Evolutionary conservation across 1,140 invertebrate genomes (phyloP).

Genomic region (Orius laevigatus): DNA sequence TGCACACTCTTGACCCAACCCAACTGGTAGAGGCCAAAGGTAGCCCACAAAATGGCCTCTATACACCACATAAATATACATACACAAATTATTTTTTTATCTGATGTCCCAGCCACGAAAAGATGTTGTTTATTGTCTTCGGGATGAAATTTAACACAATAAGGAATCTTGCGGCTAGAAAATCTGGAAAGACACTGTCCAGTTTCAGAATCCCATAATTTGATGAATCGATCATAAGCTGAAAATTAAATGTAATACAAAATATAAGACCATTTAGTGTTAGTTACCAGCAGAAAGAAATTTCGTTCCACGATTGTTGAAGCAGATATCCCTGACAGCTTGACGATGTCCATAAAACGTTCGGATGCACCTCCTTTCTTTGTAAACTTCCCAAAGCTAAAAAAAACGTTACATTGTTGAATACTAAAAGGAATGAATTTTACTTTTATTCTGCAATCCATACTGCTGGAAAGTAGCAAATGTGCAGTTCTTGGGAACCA

Average conservation of each 20-base stretch:
- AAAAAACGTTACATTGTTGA: slow-evolving; percentile 20
- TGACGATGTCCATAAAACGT: slow-evolving; percentile 95
- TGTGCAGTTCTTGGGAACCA: slow-evolving; percentile 94
- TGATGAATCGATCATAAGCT: slow-evolving; percentile 81
- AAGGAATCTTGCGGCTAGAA: slow-evolving; percentile 87
- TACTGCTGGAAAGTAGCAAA: slow-evolving; percentile 83
- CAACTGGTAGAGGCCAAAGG: background rate
- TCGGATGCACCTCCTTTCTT: slow-evolving; percentile 79
- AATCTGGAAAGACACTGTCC: slow-evolving; percentile 83
- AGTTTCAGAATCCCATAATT: slow-evolving; percentile 98
- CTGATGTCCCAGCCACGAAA: slow-evolving; percentile 95
- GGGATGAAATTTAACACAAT: slow-evolving; percentile 96
- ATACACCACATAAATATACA: too few species aligned
- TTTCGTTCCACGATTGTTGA: slow-evolving; percentile 84
- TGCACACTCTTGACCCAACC: too few species aligned
- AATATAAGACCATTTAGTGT: background rate
- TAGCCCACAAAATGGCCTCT: too few species aligned
- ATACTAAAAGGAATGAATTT: slow-evolving; percentile 19
- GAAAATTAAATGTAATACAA: slow-evolving; percentile 19
- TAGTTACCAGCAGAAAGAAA: slow-evolving; percentile 75
- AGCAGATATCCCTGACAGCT: slow-evolving; percentile 90
- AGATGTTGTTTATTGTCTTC: slow-evolving; percentile 93
- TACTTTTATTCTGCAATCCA: slow-evolving; percentile 93
- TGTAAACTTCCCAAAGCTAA: slow-evolving; percentile 96
- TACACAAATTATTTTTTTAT: slow-evolving; percentile 98